These are phyloP conservation scores for Muscicapa comitata DNA, from an alignment of 2,797 vertebrate species.

Conservation along the genomic window DNA sequence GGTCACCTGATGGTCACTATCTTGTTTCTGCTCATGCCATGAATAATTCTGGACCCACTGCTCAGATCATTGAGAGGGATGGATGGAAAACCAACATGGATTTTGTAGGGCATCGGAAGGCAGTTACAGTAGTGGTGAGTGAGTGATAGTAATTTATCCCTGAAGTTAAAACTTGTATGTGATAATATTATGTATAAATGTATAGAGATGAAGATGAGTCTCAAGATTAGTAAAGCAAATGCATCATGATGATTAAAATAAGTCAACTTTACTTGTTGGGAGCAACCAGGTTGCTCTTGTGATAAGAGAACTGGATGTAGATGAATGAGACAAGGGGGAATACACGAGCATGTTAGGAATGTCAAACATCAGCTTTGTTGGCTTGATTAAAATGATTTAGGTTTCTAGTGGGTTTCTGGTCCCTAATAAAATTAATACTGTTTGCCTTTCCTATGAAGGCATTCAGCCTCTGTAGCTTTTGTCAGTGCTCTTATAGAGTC, in stretches of 20 bases:
- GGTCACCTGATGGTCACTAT: conserved; percentile 98
- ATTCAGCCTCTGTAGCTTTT: background rate
- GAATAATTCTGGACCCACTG: conserved; percentile 98
- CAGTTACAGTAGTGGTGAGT: conserved; percentile 96
- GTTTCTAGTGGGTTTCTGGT: background rate
- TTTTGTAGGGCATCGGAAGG: conserved; percentile 97
- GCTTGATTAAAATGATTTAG: background rate
- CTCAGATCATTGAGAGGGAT: conserved; percentile 96
- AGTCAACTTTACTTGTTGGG: background rate
- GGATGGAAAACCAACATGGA: conserved; percentile 99
- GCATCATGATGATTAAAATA: background rate
- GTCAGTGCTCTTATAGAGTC: background rate
- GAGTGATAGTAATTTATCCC: background rate
- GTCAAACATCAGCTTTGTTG: background rate
- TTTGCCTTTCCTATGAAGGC: background rate
- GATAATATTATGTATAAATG: background rate
- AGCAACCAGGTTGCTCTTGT: background rate
- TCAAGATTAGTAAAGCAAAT: background rate
- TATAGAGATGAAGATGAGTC: background rate
- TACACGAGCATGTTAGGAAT: background rate
- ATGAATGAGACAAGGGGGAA: background rate
- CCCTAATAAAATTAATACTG: background rate
- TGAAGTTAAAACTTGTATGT: background rate
- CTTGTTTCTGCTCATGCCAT: conserved; percentile 98
- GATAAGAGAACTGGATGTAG: background rate